Conservation (phyloP, 1,140 invertebrate genomes). For the Sogatella furcifera region DNA sequence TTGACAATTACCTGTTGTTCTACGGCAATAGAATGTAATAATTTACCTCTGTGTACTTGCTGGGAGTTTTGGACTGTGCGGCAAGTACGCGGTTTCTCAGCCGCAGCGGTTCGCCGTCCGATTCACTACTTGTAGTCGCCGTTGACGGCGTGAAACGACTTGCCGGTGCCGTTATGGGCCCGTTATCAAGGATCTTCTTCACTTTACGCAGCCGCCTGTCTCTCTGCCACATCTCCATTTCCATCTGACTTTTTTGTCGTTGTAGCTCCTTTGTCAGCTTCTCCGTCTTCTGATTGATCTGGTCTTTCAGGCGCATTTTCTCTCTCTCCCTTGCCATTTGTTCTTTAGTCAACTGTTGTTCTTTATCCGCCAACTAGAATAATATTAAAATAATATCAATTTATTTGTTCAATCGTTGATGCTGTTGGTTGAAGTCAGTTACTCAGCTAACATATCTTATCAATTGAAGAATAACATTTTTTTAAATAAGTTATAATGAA, state of each 20-base stretch:
- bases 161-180: constrained; percentile 27
- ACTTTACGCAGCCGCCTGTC: constrained; percentile 38
- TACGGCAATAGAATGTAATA: too few species aligned
- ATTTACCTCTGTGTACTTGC: too few species aligned
- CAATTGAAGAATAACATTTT: too few species aligned
- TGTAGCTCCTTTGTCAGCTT: constrained; percentile 53
- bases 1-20: too few species aligned
- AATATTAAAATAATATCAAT: constrained; percentile 8
- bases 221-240: constrained; percentile 41
- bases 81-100: neutral
- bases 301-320: constrained; percentile 56
- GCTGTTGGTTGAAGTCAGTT: too few species aligned
- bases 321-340: constrained; percentile 62
- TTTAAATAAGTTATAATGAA: too few species aligned
- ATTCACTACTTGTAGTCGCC: neutral
- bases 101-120: neutral
- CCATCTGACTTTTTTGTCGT: constrained; percentile 51
- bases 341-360: constrained; percentile 54
- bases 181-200: constrained; percentile 31
- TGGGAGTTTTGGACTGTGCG: neutral
- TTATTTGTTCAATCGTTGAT: too few species aligned
- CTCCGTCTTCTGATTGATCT: constrained; percentile 56
- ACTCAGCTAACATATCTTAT: too few species aligned
- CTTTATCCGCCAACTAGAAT: constrained; percentile 46
- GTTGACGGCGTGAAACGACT: constrained; percentile 1